These are phyloP conservation scores for Tetheella fluctuosa DNA, from an alignment of 2,888 invertebrate species.

Conservation along the genomic window DNA sequence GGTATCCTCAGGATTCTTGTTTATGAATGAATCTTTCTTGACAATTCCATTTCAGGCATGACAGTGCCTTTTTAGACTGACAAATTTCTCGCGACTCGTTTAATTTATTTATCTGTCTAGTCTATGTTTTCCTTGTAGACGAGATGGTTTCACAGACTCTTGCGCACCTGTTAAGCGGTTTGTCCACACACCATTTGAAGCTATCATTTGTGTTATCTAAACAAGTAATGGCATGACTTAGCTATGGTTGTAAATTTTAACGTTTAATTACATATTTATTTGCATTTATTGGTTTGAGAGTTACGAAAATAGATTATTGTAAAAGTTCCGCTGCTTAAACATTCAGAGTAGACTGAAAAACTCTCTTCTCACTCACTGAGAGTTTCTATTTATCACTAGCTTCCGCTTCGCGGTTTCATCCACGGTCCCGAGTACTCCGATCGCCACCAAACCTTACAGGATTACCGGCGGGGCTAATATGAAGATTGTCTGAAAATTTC, in stretches of 20 bases:
- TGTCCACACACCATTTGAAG: conserved; percentile 42
- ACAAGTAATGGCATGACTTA: conserved; percentile 35
- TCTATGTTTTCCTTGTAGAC: conserved; percentile 46
- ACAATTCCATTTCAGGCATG: not conserved
- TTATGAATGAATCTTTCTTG: not conserved
- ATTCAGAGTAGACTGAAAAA: too few species aligned
- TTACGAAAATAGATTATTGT: not conserved
- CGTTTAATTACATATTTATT: conserved; percentile 20
- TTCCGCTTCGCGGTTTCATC: too few species aligned
- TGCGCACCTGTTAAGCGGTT: conserved; percentile 41
- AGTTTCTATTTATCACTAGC: too few species aligned
- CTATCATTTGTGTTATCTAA: conserved; percentile 47
- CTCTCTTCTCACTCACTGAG: too few species aligned
- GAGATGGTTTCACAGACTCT: conserved; percentile 41
- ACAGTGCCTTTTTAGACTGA: not conserved
- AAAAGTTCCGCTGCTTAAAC: not conserved
- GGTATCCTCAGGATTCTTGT: not conserved
- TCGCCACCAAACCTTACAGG: too few species aligned
- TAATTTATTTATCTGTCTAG: conserved; percentile 46
- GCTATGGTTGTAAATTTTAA: conserved; percentile 32
- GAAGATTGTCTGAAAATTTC: too few species aligned
- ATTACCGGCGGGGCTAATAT: too few species aligned
- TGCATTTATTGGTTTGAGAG: conserved; percentile 10
- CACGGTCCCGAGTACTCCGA: too few species aligned
- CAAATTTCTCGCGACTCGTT: conserved; percentile 24